Evolutionary conservation across 1,140 invertebrate genomes (phyloP).

Genomic region (Zaprionus ornatus): DNA sequence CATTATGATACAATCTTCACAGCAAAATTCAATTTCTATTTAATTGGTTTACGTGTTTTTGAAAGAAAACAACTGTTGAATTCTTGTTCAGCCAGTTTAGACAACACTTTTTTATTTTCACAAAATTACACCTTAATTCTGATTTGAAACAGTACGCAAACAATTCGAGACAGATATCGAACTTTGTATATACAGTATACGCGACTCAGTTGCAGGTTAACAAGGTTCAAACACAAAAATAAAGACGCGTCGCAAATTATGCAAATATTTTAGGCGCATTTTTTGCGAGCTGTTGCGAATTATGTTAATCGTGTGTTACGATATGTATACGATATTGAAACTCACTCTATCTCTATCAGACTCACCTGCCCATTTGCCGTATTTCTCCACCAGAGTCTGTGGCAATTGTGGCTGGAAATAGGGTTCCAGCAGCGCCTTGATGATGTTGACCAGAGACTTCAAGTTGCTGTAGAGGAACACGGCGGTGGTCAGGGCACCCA

Average conservation of each 20-base stretch:
- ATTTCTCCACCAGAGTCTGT: conserved; percentile 85
- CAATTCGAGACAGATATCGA: neutral
- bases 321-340: neutral
- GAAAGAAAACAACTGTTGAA: neutral
- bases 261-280: conserved; percentile 4
- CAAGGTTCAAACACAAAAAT: conserved; percentile 20
- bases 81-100: neutral
- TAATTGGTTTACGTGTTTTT: neutral
- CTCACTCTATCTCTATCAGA: conserved; percentile 1
- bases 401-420: conserved; percentile 86
- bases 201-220: conserved; percentile 19
- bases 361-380: conserved; percentile 86
- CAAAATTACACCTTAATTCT: neutral
- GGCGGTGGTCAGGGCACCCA: conserved; percentile 83
- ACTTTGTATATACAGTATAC: neutral
- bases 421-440: conserved; percentile 85
- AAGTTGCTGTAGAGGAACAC: conserved; percentile 84
- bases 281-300: conserved; percentile 11
- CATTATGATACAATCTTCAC: neutral
- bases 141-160: neutral
- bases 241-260: conserved; percentile 8
- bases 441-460: conserved; percentile 84
- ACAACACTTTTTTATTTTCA: neutral
- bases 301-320: conserved; percentile 13
- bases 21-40: neutral